These are phyloP conservation scores for Macrotrachela quadricornifera DNA, from an alignment of 1,140 invertebrate genomes.

Conservation along the genomic window DNA sequence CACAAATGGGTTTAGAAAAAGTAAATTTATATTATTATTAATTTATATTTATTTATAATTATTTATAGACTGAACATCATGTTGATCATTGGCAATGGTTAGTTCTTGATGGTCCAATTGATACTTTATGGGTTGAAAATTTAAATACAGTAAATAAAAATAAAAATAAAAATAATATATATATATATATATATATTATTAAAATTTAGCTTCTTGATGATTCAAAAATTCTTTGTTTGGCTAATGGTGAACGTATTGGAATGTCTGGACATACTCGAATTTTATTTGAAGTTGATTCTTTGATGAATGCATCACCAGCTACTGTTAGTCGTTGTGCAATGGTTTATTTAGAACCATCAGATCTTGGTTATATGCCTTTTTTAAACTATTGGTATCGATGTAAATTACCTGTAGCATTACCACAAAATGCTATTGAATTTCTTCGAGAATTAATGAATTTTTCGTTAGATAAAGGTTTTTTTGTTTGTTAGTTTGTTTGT, in stretches of 20 bases:
- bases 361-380: constrained; percentile 13
- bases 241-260: constrained; percentile 27
- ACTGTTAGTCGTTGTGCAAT: constrained; percentile 44
- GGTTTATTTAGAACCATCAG: constrained; percentile 25
- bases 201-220: constrained; percentile 1
- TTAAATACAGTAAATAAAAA: constrained; percentile 48
- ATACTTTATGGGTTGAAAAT: constrained; percentile 71
- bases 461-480: constrained; percentile 37
- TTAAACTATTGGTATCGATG: constrained; percentile 21
- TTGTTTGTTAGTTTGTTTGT: not conserved
- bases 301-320: constrained; percentile 57
- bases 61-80: constrained; percentile 14
- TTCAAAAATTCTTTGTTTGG: constrained; percentile 20
- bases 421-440: constrained; percentile 27
- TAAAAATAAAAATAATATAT: too few species aligned
- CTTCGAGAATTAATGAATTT: constrained; percentile 39
- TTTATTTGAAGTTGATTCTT: constrained; percentile 56
- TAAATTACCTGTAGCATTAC: constrained; percentile 23
- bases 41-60: too few species aligned
- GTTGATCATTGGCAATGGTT: constrained; percentile 62
- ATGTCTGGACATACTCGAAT: constrained; percentile 38
- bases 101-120: constrained; percentile 62
- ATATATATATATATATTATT: too few species aligned
- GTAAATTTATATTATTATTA: too few species aligned
- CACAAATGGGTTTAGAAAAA: constrained; percentile 29